These are phyloP conservation scores for Megalops cyprinoides DNA, from an alignment of 2,797 vertebrate species.

Conservation along the genomic window DNA sequence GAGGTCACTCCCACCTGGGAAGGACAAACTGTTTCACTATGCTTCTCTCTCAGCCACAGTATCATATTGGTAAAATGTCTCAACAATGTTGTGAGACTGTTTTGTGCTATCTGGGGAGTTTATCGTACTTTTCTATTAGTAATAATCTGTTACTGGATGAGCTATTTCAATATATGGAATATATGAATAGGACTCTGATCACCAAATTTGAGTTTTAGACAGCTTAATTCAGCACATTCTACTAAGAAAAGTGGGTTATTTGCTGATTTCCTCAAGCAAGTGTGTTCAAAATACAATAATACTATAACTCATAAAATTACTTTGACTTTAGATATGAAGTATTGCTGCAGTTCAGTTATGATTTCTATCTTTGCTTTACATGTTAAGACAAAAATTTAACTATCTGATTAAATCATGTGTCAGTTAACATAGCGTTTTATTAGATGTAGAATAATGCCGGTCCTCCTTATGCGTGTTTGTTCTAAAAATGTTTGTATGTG, in stretches of 20 bases:
- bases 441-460: background rate
- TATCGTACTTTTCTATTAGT: background rate
- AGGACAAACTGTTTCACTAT: background rate
- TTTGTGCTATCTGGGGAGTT: background rate
- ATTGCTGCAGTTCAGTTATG: background rate
- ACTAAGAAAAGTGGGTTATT: background rate
- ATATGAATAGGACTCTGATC: too few species aligned
- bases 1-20: background rate
- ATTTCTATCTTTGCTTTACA: background rate
- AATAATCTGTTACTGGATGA: background rate
- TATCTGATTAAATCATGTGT: background rate
- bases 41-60: background rate
- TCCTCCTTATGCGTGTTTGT: background rate
- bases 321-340: constrained; percentile 8
- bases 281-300: background rate
- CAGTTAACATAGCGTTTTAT: too few species aligned
- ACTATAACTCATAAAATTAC: background rate
- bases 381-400: background rate
- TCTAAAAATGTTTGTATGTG: background rate
- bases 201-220: background rate
- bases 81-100: background rate
- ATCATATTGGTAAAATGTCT: background rate
- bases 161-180: too few species aligned
- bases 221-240: background rate
- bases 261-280: background rate